A percentile compares a stretch with the other conserved stretches of the same genome.
These are phyloP conservation scores for Desmodus rotundus DNA, from an alignment of 2,113 vertebrate species.

Conservation along the genomic window DNA sequence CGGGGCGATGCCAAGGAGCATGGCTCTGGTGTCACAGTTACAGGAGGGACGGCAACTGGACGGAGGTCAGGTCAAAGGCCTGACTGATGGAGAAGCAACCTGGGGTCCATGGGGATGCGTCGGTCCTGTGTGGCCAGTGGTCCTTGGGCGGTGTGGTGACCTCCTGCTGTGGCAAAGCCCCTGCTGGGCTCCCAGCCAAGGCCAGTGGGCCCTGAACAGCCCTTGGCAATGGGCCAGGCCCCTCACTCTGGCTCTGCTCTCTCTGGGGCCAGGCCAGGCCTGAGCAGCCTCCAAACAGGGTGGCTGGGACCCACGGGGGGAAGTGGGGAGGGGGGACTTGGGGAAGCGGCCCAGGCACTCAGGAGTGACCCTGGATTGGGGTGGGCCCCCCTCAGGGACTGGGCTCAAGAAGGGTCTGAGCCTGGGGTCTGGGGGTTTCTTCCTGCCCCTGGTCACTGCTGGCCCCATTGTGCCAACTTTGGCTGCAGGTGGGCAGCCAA, in stretches of 20 bases:
- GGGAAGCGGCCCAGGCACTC: not conserved
- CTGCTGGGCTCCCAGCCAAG: not conserved
- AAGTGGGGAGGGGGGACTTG: rapidly evolving
- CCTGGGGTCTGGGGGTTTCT: not conserved
- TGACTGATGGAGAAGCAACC: not conserved
- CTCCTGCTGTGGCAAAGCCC: not conserved
- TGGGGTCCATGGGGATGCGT: not conserved
- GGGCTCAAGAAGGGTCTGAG: not conserved
- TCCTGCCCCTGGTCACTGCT: rapidly evolving
- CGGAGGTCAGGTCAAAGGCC: not conserved
- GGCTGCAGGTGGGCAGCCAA: rapidly evolving
- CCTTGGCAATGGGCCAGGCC: not conserved
- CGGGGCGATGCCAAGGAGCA: not conserved
- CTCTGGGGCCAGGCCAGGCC: rapidly evolving
- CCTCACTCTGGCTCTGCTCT: not conserved
- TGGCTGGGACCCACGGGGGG: not conserved
- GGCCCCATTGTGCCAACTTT: rapidly evolving
- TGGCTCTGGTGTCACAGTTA: not conserved
- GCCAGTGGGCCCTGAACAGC: not conserved
- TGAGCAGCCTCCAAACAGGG: not conserved
- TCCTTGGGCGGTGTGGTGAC: not conserved
- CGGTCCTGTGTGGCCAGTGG: not conserved
- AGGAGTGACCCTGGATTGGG: not conserved
- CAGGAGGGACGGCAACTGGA: not conserved
- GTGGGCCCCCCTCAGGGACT: not conserved